phyloP scores from a whole-genome alignment of 1,140 invertebrate genomes.

The Papilio aristodemus region DNA sequence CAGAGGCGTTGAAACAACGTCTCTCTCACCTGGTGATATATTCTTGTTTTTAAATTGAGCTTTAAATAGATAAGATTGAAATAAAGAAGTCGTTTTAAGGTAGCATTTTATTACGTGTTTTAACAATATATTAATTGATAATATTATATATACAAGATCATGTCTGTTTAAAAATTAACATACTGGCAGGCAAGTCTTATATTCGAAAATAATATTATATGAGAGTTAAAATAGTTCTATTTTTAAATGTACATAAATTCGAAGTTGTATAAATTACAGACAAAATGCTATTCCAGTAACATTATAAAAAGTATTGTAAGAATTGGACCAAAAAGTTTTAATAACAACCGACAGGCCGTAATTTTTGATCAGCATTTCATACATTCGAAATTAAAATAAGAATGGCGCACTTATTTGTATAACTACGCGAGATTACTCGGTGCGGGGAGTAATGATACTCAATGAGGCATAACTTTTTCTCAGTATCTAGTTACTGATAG shows the following conservation, averaged over 20 bases:
- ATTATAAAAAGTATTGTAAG: not conserved
- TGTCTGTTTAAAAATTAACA: no score
- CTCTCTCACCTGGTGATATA: conserved; percentile 54
- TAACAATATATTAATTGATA: no score
- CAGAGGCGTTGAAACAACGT: conserved; percentile 53
- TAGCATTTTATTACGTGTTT: no score
- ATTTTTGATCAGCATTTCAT: conserved; percentile 23
- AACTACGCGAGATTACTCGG: conserved; percentile 30
- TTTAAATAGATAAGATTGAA: not conserved
- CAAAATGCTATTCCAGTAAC: not conserved
- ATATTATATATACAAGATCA: no score
- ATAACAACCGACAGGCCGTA: not conserved
- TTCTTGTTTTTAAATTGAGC: not conserved
- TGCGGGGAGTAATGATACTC: conserved; percentile 36
- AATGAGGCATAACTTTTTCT: conserved; percentile 50
- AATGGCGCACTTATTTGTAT: conserved; percentile 34
- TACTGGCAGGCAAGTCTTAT: no score
- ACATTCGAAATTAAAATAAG: conserved; percentile 32
- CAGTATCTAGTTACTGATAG: conserved; percentile 38
- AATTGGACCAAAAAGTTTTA: not conserved
- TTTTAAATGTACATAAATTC: not conserved
- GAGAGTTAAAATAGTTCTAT: no score
- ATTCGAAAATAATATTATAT: no score
- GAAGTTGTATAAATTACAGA: not conserved
- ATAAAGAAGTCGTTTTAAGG: not conserved